These are phyloP conservation scores for Saccopteryx bilineata DNA, from an alignment of 2,113 vertebrate genomes.

Conservation along the genomic window DNA sequence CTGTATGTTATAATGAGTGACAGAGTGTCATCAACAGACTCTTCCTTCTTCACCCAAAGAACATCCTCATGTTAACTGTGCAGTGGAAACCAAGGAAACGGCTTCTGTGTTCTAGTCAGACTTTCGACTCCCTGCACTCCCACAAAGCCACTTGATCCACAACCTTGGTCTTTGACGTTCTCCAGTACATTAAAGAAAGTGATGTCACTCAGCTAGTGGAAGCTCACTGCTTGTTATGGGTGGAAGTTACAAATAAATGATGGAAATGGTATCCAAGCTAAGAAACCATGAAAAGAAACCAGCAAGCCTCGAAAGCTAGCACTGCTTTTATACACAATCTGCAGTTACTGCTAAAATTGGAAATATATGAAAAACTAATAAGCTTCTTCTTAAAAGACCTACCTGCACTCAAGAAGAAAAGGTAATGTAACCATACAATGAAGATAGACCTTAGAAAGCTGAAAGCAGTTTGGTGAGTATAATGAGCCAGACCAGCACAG, in stretches of 20 bases:
- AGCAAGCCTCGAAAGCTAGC: background rate
- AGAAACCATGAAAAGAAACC: background rate
- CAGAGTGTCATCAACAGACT: constrained; percentile 52
- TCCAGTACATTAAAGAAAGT: constrained; percentile 25
- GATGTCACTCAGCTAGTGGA: background rate
- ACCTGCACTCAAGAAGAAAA: constrained; percentile 13
- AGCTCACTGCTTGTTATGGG: background rate
- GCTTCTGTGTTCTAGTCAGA: constrained; percentile 67
- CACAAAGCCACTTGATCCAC: constrained; percentile 66
- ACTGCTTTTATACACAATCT: background rate
- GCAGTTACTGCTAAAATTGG: background rate
- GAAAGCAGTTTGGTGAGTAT: constrained; percentile 43
- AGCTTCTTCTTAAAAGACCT: constrained; percentile 20
- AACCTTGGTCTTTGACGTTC: constrained; percentile 76
- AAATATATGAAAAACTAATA: constrained; percentile 19
- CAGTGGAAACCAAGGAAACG: constrained; percentile 66
- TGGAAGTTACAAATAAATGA: constrained; percentile 54
- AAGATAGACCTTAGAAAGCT: constrained; percentile 16
- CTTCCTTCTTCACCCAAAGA: constrained; percentile 60
- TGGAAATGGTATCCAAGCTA: background rate
- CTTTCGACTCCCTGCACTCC: constrained; percentile 63
- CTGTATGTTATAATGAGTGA: constrained; percentile 52
- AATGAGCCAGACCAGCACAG: background rate
- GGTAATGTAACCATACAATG: background rate
- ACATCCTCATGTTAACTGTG: constrained; percentile 49